phyloP scores from a whole-genome alignment of 1,140 invertebrate species.

The Tetragnatha versicolor region DNA sequence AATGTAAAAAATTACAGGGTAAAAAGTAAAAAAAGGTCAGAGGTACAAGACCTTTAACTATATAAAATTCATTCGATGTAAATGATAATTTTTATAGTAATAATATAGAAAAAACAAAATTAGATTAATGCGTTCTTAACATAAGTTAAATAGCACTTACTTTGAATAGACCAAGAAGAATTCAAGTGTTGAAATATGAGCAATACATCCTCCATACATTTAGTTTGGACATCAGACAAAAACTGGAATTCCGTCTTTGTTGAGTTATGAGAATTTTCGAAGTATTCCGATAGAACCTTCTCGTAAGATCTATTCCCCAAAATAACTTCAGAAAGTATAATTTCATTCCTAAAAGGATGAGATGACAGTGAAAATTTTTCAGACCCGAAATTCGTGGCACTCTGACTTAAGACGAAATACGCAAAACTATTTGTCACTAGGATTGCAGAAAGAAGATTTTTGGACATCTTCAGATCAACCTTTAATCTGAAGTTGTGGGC shows the following conservation, averaged over 20 bases:
- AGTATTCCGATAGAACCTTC: no score
- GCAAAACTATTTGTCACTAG: no score
- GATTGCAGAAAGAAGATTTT: no score
- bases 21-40: neutral
- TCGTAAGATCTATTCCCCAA: no score
- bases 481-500: no score
- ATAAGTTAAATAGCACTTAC: neutral
- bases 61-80: neutral
- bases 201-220: conserved; percentile 1
- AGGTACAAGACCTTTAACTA: neutral
- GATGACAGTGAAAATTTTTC: no score
- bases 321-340: no score
- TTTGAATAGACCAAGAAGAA: conserved; percentile 12
- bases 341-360: no score
- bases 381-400: no score
- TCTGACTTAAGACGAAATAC: no score
- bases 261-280: no score
- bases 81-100: neutral
- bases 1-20: neutral
- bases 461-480: no score
- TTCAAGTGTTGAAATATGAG: conserved; percentile 4
- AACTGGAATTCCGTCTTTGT: neutral
- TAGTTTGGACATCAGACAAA: neutral
- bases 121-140: neutral
- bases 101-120: neutral